A percentile compares a stretch with the other conserved stretches of the same genome.
These are phyloP conservation scores for Pantherophis guttatus DNA, from an alignment of 2,113 vertebrate genomes.

Conservation along the genomic window DNA sequence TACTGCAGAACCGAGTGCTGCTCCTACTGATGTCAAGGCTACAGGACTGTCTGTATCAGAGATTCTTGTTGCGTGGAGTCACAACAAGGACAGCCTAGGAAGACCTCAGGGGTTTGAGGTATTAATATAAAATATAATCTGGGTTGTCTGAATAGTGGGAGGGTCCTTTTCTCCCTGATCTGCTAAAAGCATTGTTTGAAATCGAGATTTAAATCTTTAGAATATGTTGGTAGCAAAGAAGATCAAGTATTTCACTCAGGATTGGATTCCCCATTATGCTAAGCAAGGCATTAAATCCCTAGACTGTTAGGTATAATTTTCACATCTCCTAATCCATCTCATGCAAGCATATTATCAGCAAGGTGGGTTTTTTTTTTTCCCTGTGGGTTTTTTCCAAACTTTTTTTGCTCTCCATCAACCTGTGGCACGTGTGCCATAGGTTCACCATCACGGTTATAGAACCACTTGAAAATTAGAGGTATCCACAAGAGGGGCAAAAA, in stretches of 20 bases:
- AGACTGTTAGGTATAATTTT: not conserved
- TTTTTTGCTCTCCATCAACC: not conserved
- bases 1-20: conserved; percentile 85
- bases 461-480: not conserved
- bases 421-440: too few relatives aligned
- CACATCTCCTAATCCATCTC: conserved; percentile 26
- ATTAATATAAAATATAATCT: conserved; percentile 59
- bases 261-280: not conserved
- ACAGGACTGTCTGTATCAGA: conserved; percentile 87
- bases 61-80: conserved; percentile 88
- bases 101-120: conserved; percentile 94
- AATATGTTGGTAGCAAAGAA: conserved; percentile 8
- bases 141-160: conserved; percentile 39
- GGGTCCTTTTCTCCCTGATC: not conserved
- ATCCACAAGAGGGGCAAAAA: not conserved
- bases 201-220: conserved; percentile 29
- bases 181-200: conserved; percentile 41
- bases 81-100: conserved; percentile 85
- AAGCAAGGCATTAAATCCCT: conserved; percentile 2
- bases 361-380: not conserved
- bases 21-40: conserved; percentile 85
- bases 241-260: not conserved
- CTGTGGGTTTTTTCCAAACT: not conserved
- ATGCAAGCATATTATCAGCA: conserved; percentile 22
- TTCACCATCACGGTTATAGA: too few relatives aligned